phyloP scores from a whole-genome alignment of 2,797 vertebrate species.

The Platyrinchus mystaceus region DNA sequence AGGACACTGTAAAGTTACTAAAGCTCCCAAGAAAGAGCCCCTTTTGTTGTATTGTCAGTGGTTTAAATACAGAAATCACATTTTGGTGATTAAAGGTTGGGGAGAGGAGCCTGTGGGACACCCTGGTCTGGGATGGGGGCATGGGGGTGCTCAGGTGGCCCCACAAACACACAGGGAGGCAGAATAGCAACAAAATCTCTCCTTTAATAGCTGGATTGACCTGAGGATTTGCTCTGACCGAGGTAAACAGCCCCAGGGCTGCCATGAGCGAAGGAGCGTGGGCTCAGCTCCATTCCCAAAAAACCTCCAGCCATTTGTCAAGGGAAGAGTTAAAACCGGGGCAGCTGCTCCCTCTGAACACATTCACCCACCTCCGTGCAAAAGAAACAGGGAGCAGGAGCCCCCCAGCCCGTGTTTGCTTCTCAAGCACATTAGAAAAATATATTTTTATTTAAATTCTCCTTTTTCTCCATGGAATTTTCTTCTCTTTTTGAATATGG shows the following conservation, averaged over 20 bases:
- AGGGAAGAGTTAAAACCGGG: slow-evolving; percentile 39
- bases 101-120: not conserved
- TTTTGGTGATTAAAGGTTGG: not conserved
- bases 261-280: rapidly evolving
- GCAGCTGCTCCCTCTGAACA: slow-evolving; percentile 15
- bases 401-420: not conserved
- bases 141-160: rapidly evolving
- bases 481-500: not conserved
- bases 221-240: slow-evolving; percentile 69
- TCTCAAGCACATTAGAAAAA: slow-evolving; percentile 68
- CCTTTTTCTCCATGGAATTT: not conserved
- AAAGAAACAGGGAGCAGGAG: not conserved
- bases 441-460: slow-evolving; percentile 66
- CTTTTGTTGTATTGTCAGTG: rapidly evolving
- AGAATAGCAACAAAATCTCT: slow-evolving; percentile 61
- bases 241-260: not conserved
- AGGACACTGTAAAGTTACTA: not conserved
- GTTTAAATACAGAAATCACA: not conserved
- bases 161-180: not conserved
- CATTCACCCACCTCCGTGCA: not conserved
- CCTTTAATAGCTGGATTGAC: slow-evolving; percentile 71
- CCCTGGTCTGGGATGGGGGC: not conserved
- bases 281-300: not conserved
- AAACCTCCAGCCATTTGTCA: not conserved
- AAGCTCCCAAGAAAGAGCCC: not conserved